Evolutionary conservation across 2,888 invertebrate genomes (phyloP).

Genomic region (Parnassius smintheus): DNA sequence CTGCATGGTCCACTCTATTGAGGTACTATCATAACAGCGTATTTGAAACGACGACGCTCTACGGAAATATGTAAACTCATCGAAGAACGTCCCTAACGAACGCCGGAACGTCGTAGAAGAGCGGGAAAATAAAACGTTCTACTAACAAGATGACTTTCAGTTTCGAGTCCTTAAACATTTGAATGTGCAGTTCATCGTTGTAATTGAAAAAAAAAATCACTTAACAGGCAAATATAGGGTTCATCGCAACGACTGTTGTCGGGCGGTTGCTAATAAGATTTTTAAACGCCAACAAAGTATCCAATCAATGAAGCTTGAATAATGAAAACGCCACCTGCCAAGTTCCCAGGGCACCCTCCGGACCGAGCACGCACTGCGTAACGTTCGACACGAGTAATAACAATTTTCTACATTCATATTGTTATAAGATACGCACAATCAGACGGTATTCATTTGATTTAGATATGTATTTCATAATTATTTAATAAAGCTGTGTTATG

Average conservation of each 20-base stretch:
- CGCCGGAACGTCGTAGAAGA: conserved; percentile 45
- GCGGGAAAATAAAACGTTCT: conserved; percentile 59
- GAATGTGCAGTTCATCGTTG: conserved; percentile 69
- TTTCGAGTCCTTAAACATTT: conserved; percentile 56
- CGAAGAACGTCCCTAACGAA: conserved; percentile 48
- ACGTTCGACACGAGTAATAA: conserved; percentile 42
- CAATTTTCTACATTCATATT: conserved; percentile 36
- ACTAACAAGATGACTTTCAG: conserved; percentile 78
- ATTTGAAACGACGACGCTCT: conserved; percentile 18
- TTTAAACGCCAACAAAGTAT: conserved; percentile 81
- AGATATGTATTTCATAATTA: background rate
- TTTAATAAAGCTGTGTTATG: too few relatives aligned
- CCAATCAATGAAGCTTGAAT: conserved; percentile 80
- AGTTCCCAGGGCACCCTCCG: conserved; percentile 70
- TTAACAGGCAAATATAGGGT: conserved; percentile 74
- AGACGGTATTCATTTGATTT: conserved; percentile 2
- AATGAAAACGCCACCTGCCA: conserved; percentile 78
- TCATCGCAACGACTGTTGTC: conserved; percentile 55
- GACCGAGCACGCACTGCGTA: conserved; percentile 66
- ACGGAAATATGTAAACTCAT: conserved; percentile 45
- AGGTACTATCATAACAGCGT: conserved; percentile 16
- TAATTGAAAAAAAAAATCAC: conserved; percentile 79
- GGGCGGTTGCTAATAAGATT: conserved; percentile 79
- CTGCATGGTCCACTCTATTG: background rate
- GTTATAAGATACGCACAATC: conserved; percentile 15